Conservation (phyloP, 2,113 vertebrate genomes). For the Odontesthes bonariensis region DNA sequence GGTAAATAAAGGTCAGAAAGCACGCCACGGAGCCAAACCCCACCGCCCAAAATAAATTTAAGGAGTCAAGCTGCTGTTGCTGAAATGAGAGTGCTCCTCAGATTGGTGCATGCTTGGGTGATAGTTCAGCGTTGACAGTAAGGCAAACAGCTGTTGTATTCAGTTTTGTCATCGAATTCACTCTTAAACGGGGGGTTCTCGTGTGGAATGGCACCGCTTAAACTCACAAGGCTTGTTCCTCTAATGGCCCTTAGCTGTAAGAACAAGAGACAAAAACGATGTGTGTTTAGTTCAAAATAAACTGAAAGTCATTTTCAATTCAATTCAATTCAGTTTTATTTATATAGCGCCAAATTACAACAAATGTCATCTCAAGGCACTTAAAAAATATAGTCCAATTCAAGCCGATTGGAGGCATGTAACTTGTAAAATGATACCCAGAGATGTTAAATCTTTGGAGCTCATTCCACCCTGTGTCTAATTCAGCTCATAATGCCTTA, state of each 20-base stretch:
- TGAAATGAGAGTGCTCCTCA: constrained; percentile 51
- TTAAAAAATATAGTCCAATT: no score
- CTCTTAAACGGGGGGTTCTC: constrained; percentile 54
- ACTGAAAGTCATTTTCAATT: no score
- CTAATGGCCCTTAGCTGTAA: constrained; percentile 36
- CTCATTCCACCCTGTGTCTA: neutral
- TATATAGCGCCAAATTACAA: no score
- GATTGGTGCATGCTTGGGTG: constrained; percentile 46
- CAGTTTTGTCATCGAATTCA: constrained; percentile 60
- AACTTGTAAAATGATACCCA: constrained; percentile 14
- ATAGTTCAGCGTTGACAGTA: constrained; percentile 54
- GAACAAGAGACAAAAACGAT: constrained; percentile 28
- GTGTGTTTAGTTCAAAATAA: constrained; percentile 52
- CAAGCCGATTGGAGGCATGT: no score
- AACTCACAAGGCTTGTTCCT: constrained; percentile 15
- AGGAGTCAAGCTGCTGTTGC: constrained; percentile 63
- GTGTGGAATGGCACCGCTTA: constrained; percentile 50
- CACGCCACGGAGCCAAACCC: neutral
- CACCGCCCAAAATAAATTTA: constrained; percentile 45
- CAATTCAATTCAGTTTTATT: no score
- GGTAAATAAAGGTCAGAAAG: constrained; percentile 64
- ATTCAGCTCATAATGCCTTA: neutral
- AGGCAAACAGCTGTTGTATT: constrained; percentile 68
- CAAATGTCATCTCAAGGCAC: no score
- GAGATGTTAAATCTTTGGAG: constrained; percentile 25